Percentiles rank a stretch among this genome's conserved stretches.
Evolutionary conservation across 2,888 invertebrate genomes (phyloP).

Genomic region (Prosopocoilus inquinatus): DNA sequence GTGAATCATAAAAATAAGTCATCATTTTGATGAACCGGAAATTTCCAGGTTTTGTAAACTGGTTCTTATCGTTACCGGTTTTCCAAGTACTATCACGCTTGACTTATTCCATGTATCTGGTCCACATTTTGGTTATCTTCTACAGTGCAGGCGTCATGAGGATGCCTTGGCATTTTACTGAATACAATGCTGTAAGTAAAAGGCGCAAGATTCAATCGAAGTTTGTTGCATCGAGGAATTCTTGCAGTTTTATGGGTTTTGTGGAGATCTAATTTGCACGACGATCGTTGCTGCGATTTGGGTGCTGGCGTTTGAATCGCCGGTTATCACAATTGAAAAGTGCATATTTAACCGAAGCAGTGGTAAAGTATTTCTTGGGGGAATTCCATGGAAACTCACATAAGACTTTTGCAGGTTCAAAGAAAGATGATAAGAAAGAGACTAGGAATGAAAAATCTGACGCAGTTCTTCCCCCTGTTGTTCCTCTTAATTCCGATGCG

Average conservation of each 20-base stretch:
- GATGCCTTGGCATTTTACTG: neutral
- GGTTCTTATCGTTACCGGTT: neutral
- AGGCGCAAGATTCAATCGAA: no score
- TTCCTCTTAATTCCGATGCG: no score
- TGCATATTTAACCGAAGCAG: neutral
- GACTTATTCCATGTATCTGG: conserved; percentile 3
- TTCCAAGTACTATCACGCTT: neutral
- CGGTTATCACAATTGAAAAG: neutral
- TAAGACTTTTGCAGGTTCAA: no score
- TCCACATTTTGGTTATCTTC: neutral
- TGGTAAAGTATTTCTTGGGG: no score
- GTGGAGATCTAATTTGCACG: neutral
- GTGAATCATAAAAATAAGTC: neutral
- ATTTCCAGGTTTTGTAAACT: conserved; percentile 7
- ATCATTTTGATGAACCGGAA: no score
- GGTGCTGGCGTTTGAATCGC: neutral
- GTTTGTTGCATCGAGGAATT: no score
- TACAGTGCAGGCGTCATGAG: neutral
- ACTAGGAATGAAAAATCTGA: no score
- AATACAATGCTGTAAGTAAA: conserved; percentile 9
- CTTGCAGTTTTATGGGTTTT: neutral
- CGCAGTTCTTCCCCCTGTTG: no score
- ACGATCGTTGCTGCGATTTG: neutral
- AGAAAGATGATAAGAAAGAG: no score
- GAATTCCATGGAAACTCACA: no score